Evolutionary conservation across 2,113 vertebrate species (phyloP).

Genomic region (Atherinomorus stipes): DNA sequence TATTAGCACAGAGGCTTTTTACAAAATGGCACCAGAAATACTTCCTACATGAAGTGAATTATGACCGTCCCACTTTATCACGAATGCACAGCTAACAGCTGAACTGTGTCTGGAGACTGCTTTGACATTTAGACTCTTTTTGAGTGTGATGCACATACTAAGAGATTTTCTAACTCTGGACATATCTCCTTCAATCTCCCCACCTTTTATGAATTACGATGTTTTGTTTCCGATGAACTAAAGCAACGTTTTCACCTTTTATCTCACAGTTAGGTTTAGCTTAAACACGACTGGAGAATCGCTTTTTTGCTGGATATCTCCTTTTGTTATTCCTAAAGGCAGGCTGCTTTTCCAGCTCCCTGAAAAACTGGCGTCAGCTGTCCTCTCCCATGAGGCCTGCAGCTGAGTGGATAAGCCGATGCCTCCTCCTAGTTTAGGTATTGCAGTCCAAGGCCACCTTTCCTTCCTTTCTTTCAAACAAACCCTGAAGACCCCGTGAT

Average conservation of each 20-base stretch:
- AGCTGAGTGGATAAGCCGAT: slow-evolving; percentile 63
- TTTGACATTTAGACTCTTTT: slow-evolving; percentile 45
- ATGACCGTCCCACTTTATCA: slow-evolving; percentile 23
- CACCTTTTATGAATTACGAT: slow-evolving; percentile 8
- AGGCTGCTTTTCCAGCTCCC: slow-evolving; percentile 32
- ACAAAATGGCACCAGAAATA: slow-evolving; percentile 16
- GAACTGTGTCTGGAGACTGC: slow-evolving; percentile 24
- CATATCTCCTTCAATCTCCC: slow-evolving; percentile 5
- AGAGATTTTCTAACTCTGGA: slow-evolving; percentile 5
- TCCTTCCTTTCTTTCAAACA: slow-evolving; percentile 27
- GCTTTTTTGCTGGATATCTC: slow-evolving; percentile 39
- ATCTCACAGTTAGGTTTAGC: slow-evolving; percentile 7
- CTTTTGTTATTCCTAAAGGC: slow-evolving; percentile 42
- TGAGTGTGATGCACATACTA: slow-evolving; percentile 27
- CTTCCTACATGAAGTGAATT: slow-evolving; percentile 41
- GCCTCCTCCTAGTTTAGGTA: slow-evolving; percentile 62
- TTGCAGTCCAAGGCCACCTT: slow-evolving; percentile 64
- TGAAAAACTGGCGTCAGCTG: slow-evolving; percentile 64
- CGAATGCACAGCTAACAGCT: slow-evolving; percentile 29
- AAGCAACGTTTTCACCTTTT: slow-evolving; percentile 7
- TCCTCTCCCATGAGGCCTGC: slow-evolving; percentile 58
- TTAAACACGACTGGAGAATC: slow-evolving; percentile 36
- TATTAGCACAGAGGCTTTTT: slow-evolving; percentile 31
- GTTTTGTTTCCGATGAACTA: not conserved
- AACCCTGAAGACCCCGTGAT: slow-evolving; percentile 63